Conservation (phyloP, 2,888 invertebrate genomes). For the Melanchra persicariae region DNA sequence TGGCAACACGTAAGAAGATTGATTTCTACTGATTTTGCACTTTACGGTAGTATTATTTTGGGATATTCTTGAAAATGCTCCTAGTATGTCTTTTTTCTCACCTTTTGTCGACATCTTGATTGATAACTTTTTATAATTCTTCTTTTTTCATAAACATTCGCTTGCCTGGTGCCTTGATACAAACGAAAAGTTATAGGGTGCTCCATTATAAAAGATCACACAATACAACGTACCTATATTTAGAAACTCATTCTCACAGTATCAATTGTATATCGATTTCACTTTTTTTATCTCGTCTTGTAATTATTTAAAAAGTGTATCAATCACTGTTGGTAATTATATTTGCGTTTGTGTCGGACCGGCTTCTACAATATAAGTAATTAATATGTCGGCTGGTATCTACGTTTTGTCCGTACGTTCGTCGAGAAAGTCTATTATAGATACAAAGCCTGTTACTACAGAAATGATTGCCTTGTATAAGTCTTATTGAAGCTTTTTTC, state of each 20-base stretch:
- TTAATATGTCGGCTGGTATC: constrained; percentile 67
- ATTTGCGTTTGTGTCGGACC: constrained; percentile 55
- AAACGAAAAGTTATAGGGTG: constrained; percentile 1
- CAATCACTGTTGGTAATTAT: constrained; percentile 64
- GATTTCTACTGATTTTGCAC: background rate
- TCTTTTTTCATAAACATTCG: background rate
- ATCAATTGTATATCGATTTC: constrained; percentile 64
- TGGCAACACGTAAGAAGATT: constrained; percentile 20
- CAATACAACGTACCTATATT: constrained; percentile 41
- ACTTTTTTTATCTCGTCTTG: constrained; percentile 56
- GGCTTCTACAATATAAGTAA: constrained; percentile 67
- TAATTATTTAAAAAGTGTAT: constrained; percentile 64
- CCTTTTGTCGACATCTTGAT: background rate
- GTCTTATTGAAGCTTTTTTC: constrained; percentile 43
- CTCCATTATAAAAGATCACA: constrained; percentile 21
- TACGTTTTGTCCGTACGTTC: constrained; percentile 58
- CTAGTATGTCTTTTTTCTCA: background rate
- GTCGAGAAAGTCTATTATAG: constrained; percentile 79
- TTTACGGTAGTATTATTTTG: too few relatives aligned
- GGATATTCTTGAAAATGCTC: background rate
- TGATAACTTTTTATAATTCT: background rate
- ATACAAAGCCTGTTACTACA: constrained; percentile 66
- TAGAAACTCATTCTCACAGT: constrained; percentile 58
- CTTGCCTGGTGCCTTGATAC: background rate
- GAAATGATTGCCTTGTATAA: constrained; percentile 71